Conservation (phyloP, 1,140 invertebrate genomes). For the Babylonia areolata region DNA sequence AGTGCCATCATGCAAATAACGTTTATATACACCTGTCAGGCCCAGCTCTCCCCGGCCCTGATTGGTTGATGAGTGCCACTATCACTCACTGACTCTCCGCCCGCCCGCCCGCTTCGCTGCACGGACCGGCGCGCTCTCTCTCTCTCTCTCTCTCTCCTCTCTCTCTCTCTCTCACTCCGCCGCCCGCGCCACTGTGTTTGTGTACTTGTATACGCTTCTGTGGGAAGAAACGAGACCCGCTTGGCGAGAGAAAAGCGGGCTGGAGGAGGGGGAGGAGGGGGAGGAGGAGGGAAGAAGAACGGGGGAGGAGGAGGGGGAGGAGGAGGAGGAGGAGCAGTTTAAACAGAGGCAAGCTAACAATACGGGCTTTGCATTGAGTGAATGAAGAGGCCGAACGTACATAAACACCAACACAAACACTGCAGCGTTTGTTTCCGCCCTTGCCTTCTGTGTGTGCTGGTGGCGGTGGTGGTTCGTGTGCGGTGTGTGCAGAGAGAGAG, state of each 20-base stretch:
- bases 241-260: background rate
- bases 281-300: too few species aligned
- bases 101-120: background rate
- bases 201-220: background rate
- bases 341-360: constrained; percentile 7
- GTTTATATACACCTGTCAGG: background rate
- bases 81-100: background rate
- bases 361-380: constrained; percentile 6
- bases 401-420: constrained; percentile 8
- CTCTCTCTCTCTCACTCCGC: background rate
- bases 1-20: background rate
- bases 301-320: background rate
- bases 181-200: background rate
- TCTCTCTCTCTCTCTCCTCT: background rate
- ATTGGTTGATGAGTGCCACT: background rate
- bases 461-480: background rate
- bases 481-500: background rate
- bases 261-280: background rate
- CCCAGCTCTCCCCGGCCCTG: background rate
- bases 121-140: background rate
- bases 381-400: constrained; percentile 1
- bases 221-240: background rate
- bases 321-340: background rate
- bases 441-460: background rate
- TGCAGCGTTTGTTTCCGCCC: background rate